Conservation (phyloP, 35 echinoderm and acorn worm species). For the Ophioderma brevispina region DNA sequence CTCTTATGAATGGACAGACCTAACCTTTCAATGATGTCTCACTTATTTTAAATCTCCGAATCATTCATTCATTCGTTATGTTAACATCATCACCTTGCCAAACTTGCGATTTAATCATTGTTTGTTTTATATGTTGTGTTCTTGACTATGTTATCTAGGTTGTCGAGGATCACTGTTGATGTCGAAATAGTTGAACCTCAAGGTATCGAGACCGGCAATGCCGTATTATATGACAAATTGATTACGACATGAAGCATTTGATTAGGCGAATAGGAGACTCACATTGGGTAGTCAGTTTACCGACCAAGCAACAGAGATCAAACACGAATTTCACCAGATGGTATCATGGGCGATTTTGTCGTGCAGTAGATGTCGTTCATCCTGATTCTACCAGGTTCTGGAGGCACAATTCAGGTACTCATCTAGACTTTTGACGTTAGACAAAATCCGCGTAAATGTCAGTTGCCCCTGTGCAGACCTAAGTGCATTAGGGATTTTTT, state of each 20-base stretch:
- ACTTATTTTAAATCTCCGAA: too few relatives aligned
- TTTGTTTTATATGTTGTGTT: too few relatives aligned
- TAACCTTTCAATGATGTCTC: too few relatives aligned
- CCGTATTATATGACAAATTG: slow-evolving; percentile 49
- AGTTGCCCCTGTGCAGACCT: too few relatives aligned
- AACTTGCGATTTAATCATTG: too few relatives aligned
- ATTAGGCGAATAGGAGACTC: slow-evolving; percentile 18
- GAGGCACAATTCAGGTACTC: slow-evolving; percentile 83
- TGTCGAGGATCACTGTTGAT: slow-evolving; percentile 72
- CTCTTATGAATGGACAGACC: too few relatives aligned
- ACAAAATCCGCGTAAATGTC: too few relatives aligned
- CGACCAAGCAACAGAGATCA: slow-evolving; percentile 56
- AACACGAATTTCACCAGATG: slow-evolving; percentile 28
- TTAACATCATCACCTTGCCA: too few relatives aligned
- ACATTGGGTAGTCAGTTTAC: slow-evolving; percentile 59
- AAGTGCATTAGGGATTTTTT: too few relatives aligned
- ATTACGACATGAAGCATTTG: slow-evolving; percentile 22
- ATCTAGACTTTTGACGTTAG: too few relatives aligned
- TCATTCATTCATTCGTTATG: too few relatives aligned
- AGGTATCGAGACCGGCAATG: slow-evolving; percentile 33
- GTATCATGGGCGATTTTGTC: slow-evolving; percentile 84
- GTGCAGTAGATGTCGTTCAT: slow-evolving; percentile 84
- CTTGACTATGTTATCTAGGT: slow-evolving; percentile 44
- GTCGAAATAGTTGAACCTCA: slow-evolving; percentile 77
- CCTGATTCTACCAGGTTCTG: slow-evolving; percentile 47